These are phyloP conservation scores for Natator depressus DNA, from an alignment of 2,113 vertebrate species.

Conservation along the genomic window DNA sequence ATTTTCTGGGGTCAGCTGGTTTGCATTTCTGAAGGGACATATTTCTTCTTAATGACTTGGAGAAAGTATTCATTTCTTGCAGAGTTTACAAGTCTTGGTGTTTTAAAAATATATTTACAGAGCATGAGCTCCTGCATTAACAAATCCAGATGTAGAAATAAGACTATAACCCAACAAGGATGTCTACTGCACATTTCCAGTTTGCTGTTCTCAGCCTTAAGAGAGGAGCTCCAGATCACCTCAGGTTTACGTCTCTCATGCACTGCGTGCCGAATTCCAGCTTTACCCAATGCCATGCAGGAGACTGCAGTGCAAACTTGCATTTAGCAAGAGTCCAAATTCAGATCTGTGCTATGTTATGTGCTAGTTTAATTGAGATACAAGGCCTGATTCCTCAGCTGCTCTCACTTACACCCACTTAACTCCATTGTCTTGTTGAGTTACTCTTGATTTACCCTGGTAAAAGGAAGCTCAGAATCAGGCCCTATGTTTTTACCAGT, in stretches of 20 bases:
- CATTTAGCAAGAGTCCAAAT: neutral
- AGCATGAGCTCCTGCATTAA: neutral
- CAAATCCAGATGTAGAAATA: slow-evolving; percentile 16
- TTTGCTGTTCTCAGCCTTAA: slow-evolving; percentile 6
- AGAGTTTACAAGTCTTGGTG: neutral
- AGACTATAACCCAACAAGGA: slow-evolving; percentile 22
- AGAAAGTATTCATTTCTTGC: neutral
- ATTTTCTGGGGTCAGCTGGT: neutral
- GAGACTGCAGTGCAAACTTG: neutral
- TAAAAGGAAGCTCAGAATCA: neutral
- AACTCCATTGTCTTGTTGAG: neutral
- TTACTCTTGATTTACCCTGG: rapidly evolving
- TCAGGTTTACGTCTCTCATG: neutral
- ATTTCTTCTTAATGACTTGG: slow-evolving; percentile 2
- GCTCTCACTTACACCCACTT: neutral
- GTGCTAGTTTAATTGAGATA: neutral
- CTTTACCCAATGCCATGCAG: neutral
- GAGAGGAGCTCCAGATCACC: neutral
- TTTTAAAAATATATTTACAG: slow-evolving; percentile 32
- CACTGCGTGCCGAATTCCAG: neutral
- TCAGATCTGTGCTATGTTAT: neutral
- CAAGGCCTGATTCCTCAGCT: neutral
- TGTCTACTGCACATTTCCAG: neutral
- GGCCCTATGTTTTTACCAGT: rapidly evolving
- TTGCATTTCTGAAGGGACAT: slow-evolving; percentile 10